Evolutionary conservation across 2,797 vertebrate species (phyloP), one percentile per base, ranked within the genome.

Genomic region (Sylvilagus floridanus): DNA sequence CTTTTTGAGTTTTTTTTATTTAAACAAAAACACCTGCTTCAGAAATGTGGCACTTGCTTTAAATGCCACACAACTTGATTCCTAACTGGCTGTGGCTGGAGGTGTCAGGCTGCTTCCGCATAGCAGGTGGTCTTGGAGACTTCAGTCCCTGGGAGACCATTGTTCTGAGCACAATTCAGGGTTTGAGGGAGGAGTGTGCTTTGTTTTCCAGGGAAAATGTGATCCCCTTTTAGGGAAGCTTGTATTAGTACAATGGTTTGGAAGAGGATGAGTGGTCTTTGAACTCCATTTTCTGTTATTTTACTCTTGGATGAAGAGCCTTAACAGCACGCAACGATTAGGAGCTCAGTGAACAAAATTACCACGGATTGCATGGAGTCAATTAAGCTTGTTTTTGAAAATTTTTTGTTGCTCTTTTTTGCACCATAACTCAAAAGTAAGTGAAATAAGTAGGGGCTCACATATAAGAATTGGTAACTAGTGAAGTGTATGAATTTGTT

Each of bases 291-390:
- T 78, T 83, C 42, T 84, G 16, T 76, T 85, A 52, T 54, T 95
- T 78, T 28, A 60, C n/a, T 63, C 28, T 83, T 79, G 77, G 28
- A 57, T 28, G 7, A 6, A 93, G 24, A 85, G n/a, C 42, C 24
- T 90, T 71, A 82, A 68, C 73, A 17, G 17, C 57, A 78, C 7
- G 24, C 30, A 57, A 21, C 32, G 84, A 77, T 77, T 88, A n/a
- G 54, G 60, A 93, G 32, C 9, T 79, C 42, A 63, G 28, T 6
- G 52, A 14, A 60, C 62, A 90, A 88, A 88, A 83, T 83, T 79
- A 93, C 66, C 35, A 54, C 24, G 60, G 84, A 82, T 96, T 94
- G 21, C 6, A 37, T 84, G 68, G 91, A 83, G 77, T 93, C 42
- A 89, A 2, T 86, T 88, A 87, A 57, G 24, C 22, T 62, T 76